These are phyloP conservation scores for Platorchestia sp. DNA, from an alignment of 1,140 invertebrate genomes.

Conservation along the genomic window DNA sequence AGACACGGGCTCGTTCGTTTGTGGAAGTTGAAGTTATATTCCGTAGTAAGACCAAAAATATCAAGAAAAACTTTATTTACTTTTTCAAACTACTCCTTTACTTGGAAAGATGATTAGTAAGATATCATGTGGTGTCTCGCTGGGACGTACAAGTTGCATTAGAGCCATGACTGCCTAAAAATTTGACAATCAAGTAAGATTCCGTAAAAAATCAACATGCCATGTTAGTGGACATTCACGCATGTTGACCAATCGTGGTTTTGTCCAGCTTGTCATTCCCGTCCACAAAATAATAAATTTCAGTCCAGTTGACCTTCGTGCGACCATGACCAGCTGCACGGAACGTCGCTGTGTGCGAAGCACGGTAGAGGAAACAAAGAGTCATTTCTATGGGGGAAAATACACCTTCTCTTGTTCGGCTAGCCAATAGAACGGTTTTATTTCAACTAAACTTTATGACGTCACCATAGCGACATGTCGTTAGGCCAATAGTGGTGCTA, in stretches of 20 bases:
- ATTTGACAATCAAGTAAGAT: neutral
- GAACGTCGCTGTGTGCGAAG: neutral
- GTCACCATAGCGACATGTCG: too few species aligned
- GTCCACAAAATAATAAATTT: neutral
- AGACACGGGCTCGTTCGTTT: neutral
- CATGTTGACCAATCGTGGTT: neutral
- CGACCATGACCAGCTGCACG: neutral
- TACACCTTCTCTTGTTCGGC: too few species aligned
- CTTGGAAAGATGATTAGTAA: neutral
- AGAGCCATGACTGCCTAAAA: neutral
- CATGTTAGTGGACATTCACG: neutral
- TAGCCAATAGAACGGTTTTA: too few species aligned
- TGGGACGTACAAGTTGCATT: neutral
- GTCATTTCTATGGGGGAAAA: too few species aligned
- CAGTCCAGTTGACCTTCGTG: neutral
- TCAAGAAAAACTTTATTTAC: neutral
- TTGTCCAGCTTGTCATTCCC: neutral
- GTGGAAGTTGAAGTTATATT: neutral
- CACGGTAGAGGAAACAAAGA: too few species aligned
- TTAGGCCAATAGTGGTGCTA: too few species aligned
- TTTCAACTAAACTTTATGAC: too few species aligned
- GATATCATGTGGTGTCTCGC: neutral
- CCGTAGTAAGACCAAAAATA: neutral
- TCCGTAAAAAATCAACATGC: neutral
- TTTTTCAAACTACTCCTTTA: neutral